A percentile compares a stretch with the other conserved stretches of the same genome.
These are phyloP conservation scores for Micoletzkya japonica DNA, from an alignment of 2,888 invertebrate species.

Conservation along the genomic window DNA sequence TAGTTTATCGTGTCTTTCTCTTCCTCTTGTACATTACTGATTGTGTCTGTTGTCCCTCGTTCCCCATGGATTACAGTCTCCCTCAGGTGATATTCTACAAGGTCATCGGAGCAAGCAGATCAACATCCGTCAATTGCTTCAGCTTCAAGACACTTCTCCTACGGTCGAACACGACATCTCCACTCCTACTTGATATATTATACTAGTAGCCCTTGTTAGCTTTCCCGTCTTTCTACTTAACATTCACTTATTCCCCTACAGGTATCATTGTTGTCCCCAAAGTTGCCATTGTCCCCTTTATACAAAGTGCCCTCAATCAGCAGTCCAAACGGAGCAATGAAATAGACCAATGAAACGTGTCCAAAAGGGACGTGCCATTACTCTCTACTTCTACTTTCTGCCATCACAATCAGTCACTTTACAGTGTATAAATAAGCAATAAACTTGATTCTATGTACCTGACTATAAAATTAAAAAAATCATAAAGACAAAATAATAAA, in stretches of 20 bases:
- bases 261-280: background rate
- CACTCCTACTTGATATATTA: conserved; percentile 17
- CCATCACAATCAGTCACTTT: too few relatives aligned
- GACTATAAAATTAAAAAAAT: too few relatives aligned
- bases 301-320: too few relatives aligned
- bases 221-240: conserved; percentile 7
- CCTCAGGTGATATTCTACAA: conserved; percentile 23
- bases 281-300: too few relatives aligned
- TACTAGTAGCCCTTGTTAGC: conserved; percentile 5
- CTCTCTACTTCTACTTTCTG: too few relatives aligned
- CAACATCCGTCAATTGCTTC: conserved; percentile 9
- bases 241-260: background rate
- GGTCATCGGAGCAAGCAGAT: conserved; percentile 18
- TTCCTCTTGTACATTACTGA: background rate
- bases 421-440: too few relatives aligned
- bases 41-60: background rate
- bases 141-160: conserved; percentile 16
- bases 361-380: too few relatives aligned
- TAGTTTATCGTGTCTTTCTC: conserved; percentile 73
- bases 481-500: too few relatives aligned
- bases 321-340: too few relatives aligned
- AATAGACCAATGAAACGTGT: too few relatives aligned
- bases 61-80: background rate
- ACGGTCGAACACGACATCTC: conserved; percentile 15
- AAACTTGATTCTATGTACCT: too few relatives aligned